Evolutionary conservation across 2,888 invertebrate species (phyloP).

Genomic region (Falcaria lacertinaria): DNA sequence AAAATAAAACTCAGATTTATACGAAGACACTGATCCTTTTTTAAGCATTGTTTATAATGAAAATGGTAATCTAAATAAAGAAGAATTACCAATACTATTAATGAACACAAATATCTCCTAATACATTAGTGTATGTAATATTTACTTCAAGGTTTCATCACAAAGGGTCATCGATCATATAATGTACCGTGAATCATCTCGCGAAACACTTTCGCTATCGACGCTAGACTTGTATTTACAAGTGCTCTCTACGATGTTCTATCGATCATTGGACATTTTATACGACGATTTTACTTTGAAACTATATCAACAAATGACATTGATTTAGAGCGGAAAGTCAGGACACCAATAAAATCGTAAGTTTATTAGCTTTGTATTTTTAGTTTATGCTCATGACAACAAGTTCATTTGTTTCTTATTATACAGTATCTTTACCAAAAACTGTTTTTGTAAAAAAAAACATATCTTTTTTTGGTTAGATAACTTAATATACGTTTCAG

Average conservation of each 20-base stretch:
- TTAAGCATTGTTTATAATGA: no score
- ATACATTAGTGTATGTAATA: background rate
- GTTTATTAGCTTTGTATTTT: background rate
- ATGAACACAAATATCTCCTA: background rate
- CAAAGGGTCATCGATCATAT: slow-evolving; percentile 7
- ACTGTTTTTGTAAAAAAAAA: no score
- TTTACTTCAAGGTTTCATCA: slow-evolving; percentile 5
- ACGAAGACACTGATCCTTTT: no score
- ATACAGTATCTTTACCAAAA: no score
- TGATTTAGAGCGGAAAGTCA: background rate
- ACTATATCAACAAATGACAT: background rate
- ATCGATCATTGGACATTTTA: background rate
- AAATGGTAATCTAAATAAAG: no score
- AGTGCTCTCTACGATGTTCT: background rate
- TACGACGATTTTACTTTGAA: background rate
- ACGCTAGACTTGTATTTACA: slow-evolving; percentile 3
- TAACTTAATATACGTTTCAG: no score
- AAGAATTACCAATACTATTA: no score
- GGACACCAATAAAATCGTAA: background rate
- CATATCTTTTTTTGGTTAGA: no score
- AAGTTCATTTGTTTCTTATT: no score
- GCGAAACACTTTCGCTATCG: slow-evolving; percentile 28
- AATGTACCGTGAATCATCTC: slow-evolving; percentile 17
- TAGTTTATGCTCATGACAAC: no score
- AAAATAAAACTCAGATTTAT: no score